Evolutionary conservation across 2,113 vertebrate species (phyloP).

Genomic region (Ellobius talpinus): DNA sequence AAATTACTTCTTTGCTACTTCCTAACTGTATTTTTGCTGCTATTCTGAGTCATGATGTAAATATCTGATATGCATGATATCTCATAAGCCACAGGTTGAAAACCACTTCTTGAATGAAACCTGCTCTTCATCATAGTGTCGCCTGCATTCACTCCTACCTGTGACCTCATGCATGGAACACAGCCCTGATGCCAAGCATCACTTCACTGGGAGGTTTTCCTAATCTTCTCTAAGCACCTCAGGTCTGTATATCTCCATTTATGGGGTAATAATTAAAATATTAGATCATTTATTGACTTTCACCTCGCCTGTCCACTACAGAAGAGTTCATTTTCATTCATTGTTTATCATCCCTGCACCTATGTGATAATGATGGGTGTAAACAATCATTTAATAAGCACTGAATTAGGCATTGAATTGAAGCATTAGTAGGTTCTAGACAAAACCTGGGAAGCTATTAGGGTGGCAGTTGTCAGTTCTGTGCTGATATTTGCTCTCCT

Average conservation of each 20-base stretch:
- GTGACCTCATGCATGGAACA: not conserved
- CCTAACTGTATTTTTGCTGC: not conserved
- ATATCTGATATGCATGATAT: not conserved
- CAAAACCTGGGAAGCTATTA: not conserved
- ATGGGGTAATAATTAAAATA: not conserved
- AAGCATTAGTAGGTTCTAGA: not conserved
- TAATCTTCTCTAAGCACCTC: not conserved
- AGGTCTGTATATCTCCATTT: not conserved
- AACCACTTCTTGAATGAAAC: not conserved
- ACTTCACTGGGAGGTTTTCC: not conserved
- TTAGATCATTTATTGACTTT: not conserved
- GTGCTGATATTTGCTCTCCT: not conserved
- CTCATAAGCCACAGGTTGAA: not conserved
- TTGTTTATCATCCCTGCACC: not conserved
- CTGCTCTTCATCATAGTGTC: not conserved
- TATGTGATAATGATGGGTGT: not conserved
- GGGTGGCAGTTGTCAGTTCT: not conserved
- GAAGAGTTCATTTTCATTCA: not conserved
- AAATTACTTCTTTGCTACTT: not conserved
- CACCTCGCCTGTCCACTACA: not conserved
- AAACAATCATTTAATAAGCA: not conserved
- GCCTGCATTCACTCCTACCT: too few species aligned
- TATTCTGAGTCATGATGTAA: not conserved
- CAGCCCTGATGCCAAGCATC: not conserved
- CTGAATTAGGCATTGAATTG: not conserved